Evolutionary conservation across 2,888 invertebrate species (phyloP), one percentile per base, ranked within the genome.

Genomic region (Pollenia amentaria): DNA sequence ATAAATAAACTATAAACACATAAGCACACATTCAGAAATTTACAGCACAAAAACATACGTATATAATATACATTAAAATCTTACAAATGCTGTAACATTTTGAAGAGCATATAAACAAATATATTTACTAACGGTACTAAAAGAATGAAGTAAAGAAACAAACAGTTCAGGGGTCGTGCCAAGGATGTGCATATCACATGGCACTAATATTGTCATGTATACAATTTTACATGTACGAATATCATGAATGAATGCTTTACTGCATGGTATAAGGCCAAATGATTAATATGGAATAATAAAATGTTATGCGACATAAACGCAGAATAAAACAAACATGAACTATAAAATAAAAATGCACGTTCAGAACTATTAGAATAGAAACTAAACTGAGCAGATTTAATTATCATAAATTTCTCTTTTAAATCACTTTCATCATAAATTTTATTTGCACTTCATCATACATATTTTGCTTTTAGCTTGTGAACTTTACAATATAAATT

Each of bases 131-230:
- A 29, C 6, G 14, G 7, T n/a, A 44, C 2, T 42, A 42, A 55
- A 42, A 18, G 55, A 72, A 55, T 16, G 11, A 8, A 48, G n/a
- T 7, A 65, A 65, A 53, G 53, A 44, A 60, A 42, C 21, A 29
- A 60, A 69, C 42, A 69, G 69, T 60, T 83, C 70, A 83, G 77
- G 83, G 83, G 70, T 83, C 67, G 46, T 48, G 70, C 64, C 76
- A 83, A 83, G 83, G 83, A 80, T 84, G 55, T 67, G 72, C 12
- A 62, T 69, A 62, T 72, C 62, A 77, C 51, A 73, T 84, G 80
- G 18, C 77, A 72, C 51, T 48, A 79, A 72, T 76, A 48, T 60
- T 65, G 42, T 60, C 42, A 64, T 73, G 62, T 18, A 60, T 60
- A 53, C 48, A 65, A 44, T 18, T 44, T 16, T 29, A 46, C 16